Base-by-base conservation (phyloP, 2,797 vertebrate genomes). In the Crypturellus tataupa region DNA sequence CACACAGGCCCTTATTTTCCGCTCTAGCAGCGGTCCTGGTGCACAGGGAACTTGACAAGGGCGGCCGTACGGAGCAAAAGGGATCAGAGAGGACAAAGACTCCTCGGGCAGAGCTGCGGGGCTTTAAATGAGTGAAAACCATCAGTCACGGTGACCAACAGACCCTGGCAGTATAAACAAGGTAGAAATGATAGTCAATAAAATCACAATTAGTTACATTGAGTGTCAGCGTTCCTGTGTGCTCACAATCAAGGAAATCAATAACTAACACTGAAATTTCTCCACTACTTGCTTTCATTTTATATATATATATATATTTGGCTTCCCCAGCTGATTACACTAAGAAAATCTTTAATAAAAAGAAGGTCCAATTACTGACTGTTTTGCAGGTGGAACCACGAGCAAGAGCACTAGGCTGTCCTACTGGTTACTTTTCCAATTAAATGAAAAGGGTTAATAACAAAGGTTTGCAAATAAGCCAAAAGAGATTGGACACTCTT, bases 141-240 rank as follows among this genome's bases (percentile, higher is more conserved):
- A 97, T 96, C 96, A 92, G 94, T 96, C 90, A 94, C 56, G 71
- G 83, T 72, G 85, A 96, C 95, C 92, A 93, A 96, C 90, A 84
- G 91, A 94, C 81, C 93, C 89, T 95, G 89, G 97, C 96, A 96
- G 87, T 80, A 95, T 96, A 97, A 98, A 97, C 95, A 97, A 97
- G 96, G 87, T 69, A 97, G 90, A 97, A 97, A 97, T 97, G 93
- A 97, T 96, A 96, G 96, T 96, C 97, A 97, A 97, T 97, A 97
- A 96, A 97, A 97, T 96, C 96, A 97, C 97, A 97, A 96, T 97
- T 96, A 97, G 95, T 91, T 96, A 95, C 89, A 81, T 76, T 75
- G 82, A 94, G 78, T 95, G 95, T 97, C 96, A 97, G 94, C 72
- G 1, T 94, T 95, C 95, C 95, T 89, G 70, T 91, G 87, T 78